Evolutionary conservation across 2,113 vertebrate species (phyloP).

Genomic region (Heterotilapia buettikoferi): DNA sequence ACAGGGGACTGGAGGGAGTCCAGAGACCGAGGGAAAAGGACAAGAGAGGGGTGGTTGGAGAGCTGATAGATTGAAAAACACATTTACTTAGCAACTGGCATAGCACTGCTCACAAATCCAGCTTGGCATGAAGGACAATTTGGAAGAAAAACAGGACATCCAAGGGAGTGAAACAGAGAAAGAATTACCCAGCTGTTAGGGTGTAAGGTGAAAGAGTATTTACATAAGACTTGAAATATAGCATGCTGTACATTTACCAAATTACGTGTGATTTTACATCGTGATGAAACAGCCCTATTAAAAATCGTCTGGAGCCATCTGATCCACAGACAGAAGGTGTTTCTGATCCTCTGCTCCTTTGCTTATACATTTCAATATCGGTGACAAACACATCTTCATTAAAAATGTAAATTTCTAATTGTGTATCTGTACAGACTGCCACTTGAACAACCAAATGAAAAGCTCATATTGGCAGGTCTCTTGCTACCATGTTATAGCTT

Average conservation of each 20-base stretch:
- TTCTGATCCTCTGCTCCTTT: not conserved
- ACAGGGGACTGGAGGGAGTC: constrained; percentile 61
- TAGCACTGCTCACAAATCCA: constrained; percentile 77
- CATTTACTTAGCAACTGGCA: constrained; percentile 84
- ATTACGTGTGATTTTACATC: not conserved
- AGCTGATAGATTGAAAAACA: constrained; percentile 75
- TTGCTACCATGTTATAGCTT: not conserved
- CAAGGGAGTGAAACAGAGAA: constrained; percentile 34
- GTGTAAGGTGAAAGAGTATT: not conserved
- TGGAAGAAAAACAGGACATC: constrained; percentile 76
- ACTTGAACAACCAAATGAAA: not conserved
- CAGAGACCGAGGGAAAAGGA: constrained; percentile 38
- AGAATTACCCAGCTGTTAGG: constrained; percentile 10
- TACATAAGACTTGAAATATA: not conserved
- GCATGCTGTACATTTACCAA: not conserved
- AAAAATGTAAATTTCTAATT: not conserved
- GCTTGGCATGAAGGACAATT: constrained; percentile 86
- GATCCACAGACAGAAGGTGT: not conserved
- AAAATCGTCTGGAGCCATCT: not conserved
- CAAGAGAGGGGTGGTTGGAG: constrained; percentile 36
- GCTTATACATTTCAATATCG: not conserved
- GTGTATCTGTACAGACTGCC: not conserved
- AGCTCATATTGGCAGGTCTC: not conserved
- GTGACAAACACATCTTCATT: not conserved
- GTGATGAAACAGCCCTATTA: not conserved